Conservation (phyloP, 2,888 invertebrate genomes). For the Mellilla xanthometata region DNA sequence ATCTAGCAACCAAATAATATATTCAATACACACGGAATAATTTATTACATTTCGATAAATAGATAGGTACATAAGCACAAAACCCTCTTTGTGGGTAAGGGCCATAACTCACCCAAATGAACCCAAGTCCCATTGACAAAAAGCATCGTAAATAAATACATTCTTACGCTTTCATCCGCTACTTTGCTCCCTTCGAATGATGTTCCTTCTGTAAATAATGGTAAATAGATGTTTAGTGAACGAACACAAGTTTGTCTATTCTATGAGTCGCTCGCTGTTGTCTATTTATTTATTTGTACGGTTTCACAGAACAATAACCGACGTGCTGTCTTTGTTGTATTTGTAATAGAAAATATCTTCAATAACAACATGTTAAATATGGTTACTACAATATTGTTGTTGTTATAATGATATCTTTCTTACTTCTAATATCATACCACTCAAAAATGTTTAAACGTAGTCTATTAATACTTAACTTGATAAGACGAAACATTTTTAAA, state of each 20-base stretch:
- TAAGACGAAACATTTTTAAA: no score
- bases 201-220: conserved; percentile 50
- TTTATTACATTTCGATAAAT: conserved; percentile 68
- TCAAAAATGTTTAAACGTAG: no score
- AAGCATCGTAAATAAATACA: conserved; percentile 70
- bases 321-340: not conserved
- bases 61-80: conserved; percentile 46
- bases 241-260: conserved; percentile 37
- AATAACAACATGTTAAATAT: no score
- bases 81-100: conserved; percentile 62
- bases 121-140: conserved; percentile 63
- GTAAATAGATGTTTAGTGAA: conserved; percentile 43
- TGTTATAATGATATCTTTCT: no score
- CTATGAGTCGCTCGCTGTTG: conserved; percentile 28
- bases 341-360: no score
- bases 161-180: conserved; percentile 45
- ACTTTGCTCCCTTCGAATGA: conserved; percentile 49
- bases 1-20: conserved; percentile 27
- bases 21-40: conserved; percentile 50
- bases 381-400: no score
- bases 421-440: no score
- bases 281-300: conserved; percentile 4
- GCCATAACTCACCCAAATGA: conserved; percentile 70
- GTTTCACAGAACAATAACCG: not conserved
- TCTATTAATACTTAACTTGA: no score